Evolutionary conservation across 2,797 vertebrate genomes (phyloP).

Genomic region (Clarias platycephalus): DNA sequence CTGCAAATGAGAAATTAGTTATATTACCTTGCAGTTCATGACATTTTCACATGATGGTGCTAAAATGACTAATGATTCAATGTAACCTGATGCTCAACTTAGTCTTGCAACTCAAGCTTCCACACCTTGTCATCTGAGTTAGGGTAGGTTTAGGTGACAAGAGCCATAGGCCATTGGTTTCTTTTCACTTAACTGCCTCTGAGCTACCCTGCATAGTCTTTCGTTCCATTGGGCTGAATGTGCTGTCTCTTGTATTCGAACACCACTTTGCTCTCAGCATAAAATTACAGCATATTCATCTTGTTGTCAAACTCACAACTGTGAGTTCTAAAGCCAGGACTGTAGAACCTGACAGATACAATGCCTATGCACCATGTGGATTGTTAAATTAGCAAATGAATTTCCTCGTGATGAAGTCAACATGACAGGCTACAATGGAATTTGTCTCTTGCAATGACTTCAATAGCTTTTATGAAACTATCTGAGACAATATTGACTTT

Average conservation of each 20-base stretch:
- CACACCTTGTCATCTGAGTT: not conserved
- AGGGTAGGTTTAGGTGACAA: not conserved
- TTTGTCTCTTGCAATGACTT: not conserved
- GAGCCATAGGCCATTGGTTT: not conserved
- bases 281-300: not conserved
- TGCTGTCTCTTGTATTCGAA: not conserved
- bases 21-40: not conserved
- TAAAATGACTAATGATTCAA: constrained; percentile 13
- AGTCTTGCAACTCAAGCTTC: not conserved
- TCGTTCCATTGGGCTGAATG: not conserved
- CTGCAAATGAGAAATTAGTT: not conserved
- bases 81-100: not conserved
- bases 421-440: not conserved
- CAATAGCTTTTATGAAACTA: not conserved
- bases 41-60: constrained; percentile 17
- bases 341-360: not conserved
- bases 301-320: not conserved
- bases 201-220: not conserved
- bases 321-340: not conserved
- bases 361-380: not conserved
- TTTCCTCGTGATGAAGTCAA: not conserved
- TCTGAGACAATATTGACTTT: not conserved
- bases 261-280: not conserved
- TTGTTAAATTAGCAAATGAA: constrained; percentile 3
- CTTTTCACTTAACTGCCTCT: not conserved